Evolutionary conservation across 2,797 vertebrate genomes (phyloP).

Genomic region (Ptychobarbus kaznakovi): DNA sequence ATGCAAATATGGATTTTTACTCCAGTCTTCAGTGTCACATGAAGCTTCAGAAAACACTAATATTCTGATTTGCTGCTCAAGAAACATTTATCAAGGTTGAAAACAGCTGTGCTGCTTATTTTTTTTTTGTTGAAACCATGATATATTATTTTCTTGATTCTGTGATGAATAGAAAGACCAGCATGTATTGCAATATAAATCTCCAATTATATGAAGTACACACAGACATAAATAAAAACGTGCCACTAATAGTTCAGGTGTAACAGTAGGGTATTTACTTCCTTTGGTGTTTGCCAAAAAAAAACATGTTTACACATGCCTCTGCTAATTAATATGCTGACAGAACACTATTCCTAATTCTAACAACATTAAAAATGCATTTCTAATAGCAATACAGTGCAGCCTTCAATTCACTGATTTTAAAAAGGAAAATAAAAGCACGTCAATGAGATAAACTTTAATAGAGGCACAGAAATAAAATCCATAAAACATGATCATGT

Average conservation of each 20-base stretch:
- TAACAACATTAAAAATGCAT: conserved; percentile 55
- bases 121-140: background rate
- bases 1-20: background rate
- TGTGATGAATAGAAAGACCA: no score
- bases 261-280: conserved; percentile 75
- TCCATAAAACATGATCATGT: conserved; percentile 5
- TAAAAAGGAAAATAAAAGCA: conserved; percentile 54
- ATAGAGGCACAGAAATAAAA: conserved; percentile 68
- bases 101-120: background rate
- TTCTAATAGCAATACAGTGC: conserved; percentile 53
- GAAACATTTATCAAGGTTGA: background rate
- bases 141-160: background rate
- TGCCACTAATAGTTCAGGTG: conserved; percentile 60
- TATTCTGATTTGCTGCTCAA: no score
- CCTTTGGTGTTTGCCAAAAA: conserved; percentile 85
- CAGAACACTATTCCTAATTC: conserved; percentile 50
- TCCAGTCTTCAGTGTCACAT: background rate
- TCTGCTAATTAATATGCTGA: conserved; percentile 34
- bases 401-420: conserved; percentile 60
- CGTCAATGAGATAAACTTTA: conserved; percentile 20
- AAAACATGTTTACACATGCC: conserved; percentile 52
- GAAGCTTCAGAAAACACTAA: background rate
- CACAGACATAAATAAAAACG: conserved; percentile 34
- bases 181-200: no score
- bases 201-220: background rate